Percentiles rank a stretch among this genome's conserved stretches.
Evolutionary conservation across 2,888 invertebrate genomes (phyloP).

Genomic region (Galeopsomyia nigrocyanea): DNA sequence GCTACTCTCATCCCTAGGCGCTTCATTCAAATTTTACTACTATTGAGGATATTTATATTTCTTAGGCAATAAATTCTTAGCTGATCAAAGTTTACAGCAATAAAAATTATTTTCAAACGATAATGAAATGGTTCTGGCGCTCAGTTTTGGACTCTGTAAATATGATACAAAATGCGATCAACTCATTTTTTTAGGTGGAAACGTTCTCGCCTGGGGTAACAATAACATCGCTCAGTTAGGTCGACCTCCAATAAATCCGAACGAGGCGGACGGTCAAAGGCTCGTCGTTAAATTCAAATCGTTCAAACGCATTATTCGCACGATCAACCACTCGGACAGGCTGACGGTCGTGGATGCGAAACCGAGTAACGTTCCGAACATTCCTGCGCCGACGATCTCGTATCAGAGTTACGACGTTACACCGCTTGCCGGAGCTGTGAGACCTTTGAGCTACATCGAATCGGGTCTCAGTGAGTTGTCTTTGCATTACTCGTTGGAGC

Average conservation of each 20-base stretch:
- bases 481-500: conserved; percentile 68
- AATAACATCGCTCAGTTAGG: conserved; percentile 77
- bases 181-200: conserved; percentile 68
- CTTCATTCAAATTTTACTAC: no score
- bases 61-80: no score
- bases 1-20: no score
- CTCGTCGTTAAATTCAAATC: conserved; percentile 73
- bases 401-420: conserved; percentile 65
- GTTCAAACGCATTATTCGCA: conserved; percentile 79
- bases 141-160: no score
- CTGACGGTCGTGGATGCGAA: conserved; percentile 60
- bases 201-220: conserved; percentile 83
- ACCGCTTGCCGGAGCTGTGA: conserved; percentile 59
- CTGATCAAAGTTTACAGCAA: no score
- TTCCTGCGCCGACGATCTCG: conserved; percentile 66
- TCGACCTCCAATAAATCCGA: conserved; percentile 72
- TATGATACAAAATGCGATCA: no score
- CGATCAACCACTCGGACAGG: conserved; percentile 59
- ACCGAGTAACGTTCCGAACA: conserved; percentile 67
- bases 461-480: conserved; percentile 62
- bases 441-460: conserved; percentile 63
- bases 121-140: no score
- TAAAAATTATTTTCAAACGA: no score
- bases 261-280: conserved; percentile 71
- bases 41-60: no score